phyloP scores from a whole-genome alignment of 2,888 invertebrate species.

The Sphaeridia pumilis region DNA sequence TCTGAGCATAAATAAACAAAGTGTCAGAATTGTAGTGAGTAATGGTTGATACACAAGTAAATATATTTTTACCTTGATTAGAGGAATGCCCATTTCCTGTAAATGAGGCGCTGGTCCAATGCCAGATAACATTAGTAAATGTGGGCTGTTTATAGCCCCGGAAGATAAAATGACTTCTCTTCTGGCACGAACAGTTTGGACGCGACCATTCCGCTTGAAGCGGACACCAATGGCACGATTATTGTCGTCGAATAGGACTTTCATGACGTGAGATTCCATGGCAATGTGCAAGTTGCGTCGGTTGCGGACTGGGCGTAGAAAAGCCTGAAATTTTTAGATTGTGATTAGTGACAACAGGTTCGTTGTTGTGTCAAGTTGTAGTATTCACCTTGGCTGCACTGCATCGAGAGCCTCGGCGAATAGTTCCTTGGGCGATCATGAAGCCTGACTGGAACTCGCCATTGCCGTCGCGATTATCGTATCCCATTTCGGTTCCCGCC shows the following conservation, averaged over 20 bases:
- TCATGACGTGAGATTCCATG: slow-evolving; percentile 66
- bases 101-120: slow-evolving; percentile 68
- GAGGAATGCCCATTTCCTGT: slow-evolving; percentile 55
- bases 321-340: slow-evolving; percentile 46
- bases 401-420: slow-evolving; percentile 68
- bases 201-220: slow-evolving; percentile 52
- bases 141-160: slow-evolving; percentile 73
- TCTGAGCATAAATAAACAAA: slow-evolving; percentile 40
- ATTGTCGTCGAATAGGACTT: slow-evolving; percentile 59
- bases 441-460: slow-evolving; percentile 78
- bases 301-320: slow-evolving; percentile 62
- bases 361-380: background rate
- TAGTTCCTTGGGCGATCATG: slow-evolving; percentile 76
- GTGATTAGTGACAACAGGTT: background rate
- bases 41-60: background rate
- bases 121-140: slow-evolving; percentile 83
- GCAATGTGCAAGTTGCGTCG: slow-evolving; percentile 71
- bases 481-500: slow-evolving; percentile 86
- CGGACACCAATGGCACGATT: slow-evolving; percentile 69
- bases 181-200: slow-evolving; percentile 54
- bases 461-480: slow-evolving; percentile 72
- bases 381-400: slow-evolving; percentile 55
- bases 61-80: slow-evolving; percentile 45
- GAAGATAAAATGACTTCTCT: slow-evolving; percentile 74
- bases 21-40: background rate